Conservation (phyloP, 2,888 invertebrate genomes). For the Lochmaea crataegi region DNA sequence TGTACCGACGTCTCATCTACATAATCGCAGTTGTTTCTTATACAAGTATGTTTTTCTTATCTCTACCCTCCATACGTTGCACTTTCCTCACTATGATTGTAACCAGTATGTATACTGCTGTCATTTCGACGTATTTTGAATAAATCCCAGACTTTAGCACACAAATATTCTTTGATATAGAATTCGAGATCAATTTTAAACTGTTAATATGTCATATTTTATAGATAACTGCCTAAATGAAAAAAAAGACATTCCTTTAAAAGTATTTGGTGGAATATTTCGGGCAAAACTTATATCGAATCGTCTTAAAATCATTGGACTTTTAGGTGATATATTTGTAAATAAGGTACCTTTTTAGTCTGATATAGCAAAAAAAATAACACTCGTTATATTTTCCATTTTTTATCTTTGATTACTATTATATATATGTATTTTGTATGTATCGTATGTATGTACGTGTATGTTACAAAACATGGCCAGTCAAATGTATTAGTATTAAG, state of each 20-base stretch:
- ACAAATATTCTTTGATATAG: too few relatives aligned
- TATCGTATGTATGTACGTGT: constrained; percentile 35
- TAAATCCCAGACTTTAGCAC: too few relatives aligned
- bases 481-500: constrained; percentile 20
- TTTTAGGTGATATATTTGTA: constrained; percentile 59
- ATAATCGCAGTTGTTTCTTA: too few relatives aligned
- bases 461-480: constrained; percentile 36
- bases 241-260: neutral
- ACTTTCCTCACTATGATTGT: too few relatives aligned
- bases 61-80: too few relatives aligned
- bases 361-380: constrained; percentile 34
- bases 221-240: too few relatives aligned
- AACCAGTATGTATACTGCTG: too few relatives aligned
- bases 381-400: constrained; percentile 45
- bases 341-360: constrained; percentile 49
- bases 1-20: too few relatives aligned
- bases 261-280: constrained; percentile 8
- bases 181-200: too few relatives aligned
- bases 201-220: too few relatives aligned
- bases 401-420: constrained; percentile 42
- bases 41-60: too few relatives aligned
- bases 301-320: constrained; percentile 47
- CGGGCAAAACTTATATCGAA: neutral
- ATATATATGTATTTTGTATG: constrained; percentile 32
- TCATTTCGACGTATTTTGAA: too few relatives aligned